Evolutionary conservation across 2,888 invertebrate species (phyloP).

Genomic region (Eristalinus sepulchralis): DNA sequence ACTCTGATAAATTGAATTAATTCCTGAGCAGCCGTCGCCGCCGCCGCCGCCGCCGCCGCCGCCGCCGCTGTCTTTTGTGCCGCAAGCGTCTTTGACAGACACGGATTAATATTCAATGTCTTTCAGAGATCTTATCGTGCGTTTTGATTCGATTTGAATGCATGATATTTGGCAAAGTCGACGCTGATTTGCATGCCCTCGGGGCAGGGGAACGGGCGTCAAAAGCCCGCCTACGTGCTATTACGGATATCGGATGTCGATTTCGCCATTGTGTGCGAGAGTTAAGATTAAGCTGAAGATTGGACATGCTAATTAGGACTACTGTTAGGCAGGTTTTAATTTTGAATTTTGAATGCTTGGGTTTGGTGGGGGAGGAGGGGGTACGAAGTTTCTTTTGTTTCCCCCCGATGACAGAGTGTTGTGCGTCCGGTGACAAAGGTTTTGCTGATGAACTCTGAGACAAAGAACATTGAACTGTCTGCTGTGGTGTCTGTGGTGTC

Average conservation of each 20-base stretch:
- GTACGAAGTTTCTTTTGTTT: not conserved
- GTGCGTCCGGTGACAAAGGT: not conserved
- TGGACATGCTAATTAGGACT: constrained; percentile 21
- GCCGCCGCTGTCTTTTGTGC: not conserved
- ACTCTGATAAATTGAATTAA: not conserved
- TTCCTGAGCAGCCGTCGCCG: not conserved
- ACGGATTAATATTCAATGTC: constrained; percentile 38
- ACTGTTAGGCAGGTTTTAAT: constrained; percentile 31
- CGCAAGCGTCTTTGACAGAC: not conserved
- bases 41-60: not conserved
- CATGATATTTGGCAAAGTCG: constrained; percentile 44
- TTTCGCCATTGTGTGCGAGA: not conserved
- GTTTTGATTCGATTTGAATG: constrained; percentile 7
- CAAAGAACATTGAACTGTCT: not conserved
- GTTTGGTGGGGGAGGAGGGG: not conserved
- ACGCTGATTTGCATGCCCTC: constrained; percentile 28
- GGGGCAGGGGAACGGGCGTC: not conserved
- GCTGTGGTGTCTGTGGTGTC: not conserved
- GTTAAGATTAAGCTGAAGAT: constrained; percentile 7
- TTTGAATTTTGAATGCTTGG: constrained; percentile 7
- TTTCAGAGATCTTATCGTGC: constrained; percentile 19
- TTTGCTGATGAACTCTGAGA: not conserved
- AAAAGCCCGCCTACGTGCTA: constrained; percentile 4
- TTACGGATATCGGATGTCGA: not conserved
- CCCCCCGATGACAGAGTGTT: not conserved